Base-by-base conservation (phyloP, 1,140 invertebrate genomes). In the Procambarus virginalis region DNA sequence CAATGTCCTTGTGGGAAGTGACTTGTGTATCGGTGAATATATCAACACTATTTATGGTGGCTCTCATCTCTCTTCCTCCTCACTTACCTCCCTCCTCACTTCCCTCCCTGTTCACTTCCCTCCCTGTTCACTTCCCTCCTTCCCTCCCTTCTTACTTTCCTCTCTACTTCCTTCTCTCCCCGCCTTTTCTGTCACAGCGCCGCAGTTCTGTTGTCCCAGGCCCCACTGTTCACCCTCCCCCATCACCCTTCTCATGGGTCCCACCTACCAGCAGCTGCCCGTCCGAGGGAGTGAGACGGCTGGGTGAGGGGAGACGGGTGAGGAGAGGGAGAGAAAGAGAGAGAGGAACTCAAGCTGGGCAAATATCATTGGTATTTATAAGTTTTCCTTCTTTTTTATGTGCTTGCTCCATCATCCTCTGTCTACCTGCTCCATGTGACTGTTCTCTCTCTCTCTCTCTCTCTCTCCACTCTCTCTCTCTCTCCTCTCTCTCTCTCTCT, bases 401-500 rank as follows among this genome's bases (percentile, higher is more conserved):
- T n/a, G 49, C 48, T 79, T 55, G 48, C 78, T 79, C 78, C 55
- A n/a, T 79, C 78, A 22, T 49, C 55, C 46, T 79, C 77, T 79
- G 45, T 79, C 77, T 49, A 34, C 49, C 46, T 79, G 45, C 51
- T 48, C 49, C 77, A n/a, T 48, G 8, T 58, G 8, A 34, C 51
- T 14, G 5, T 49, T 17, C 6, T 4, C 45, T 34, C 20, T 34
- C 48, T 49, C 75, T 17, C 75, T 17, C 45, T 34, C 75, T 17
- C 22, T 17, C 75, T 17, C 75, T 77, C 45, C 9, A 2, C 75
- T 77, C 22, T 6, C 17, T 17, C 10, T 17, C 22, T 3, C 75
- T 77, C 70, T 77, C 75, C 10, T 34, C 22, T 22, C 22, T 34
- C 34, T 10, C 22, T 10, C 6, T 6, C 34, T 10, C 22, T 22